phyloP scores from a whole-genome alignment of 2,113 vertebrate genomes.

The Hypocryptadius cinnamomeus region DNA sequence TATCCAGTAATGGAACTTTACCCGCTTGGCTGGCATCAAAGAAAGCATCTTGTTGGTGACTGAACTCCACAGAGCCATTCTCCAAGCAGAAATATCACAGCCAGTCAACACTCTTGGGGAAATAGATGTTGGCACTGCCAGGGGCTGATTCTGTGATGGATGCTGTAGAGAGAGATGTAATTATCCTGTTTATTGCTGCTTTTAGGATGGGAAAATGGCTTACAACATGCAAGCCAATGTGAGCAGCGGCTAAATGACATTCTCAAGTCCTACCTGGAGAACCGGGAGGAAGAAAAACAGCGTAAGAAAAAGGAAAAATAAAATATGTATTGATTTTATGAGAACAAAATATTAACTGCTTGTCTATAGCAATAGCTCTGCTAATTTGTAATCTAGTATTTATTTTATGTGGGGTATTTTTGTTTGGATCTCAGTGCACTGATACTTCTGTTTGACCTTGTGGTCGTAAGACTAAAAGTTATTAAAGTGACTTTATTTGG shows the following conservation, averaged over 20 bases:
- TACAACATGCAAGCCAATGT: slow-evolving; percentile 65
- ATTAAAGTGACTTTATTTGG: background rate
- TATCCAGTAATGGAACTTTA: background rate
- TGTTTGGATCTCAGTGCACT: background rate
- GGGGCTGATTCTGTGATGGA: background rate
- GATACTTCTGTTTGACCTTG: background rate
- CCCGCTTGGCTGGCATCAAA: background rate
- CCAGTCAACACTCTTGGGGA: background rate
- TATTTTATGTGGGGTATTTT: background rate
- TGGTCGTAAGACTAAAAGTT: background rate
- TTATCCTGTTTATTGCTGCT: background rate
- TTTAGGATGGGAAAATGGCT: slow-evolving; percentile 66
- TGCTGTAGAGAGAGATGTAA: background rate
- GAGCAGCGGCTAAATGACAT: slow-evolving; percentile 63
- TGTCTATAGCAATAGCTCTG: background rate
- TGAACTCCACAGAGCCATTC: background rate
- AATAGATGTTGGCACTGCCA: background rate
- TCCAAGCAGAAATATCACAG: background rate
- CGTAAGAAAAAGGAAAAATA: slow-evolving; percentile 16
- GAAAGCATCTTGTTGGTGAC: background rate
- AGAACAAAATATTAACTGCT: background rate
- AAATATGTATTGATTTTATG: background rate
- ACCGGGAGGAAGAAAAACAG: slow-evolving; percentile 35
- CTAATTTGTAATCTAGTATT: background rate
- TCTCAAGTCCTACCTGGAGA: slow-evolving; percentile 55